phyloP scores from a whole-genome alignment of 2,797 vertebrate species.

The Danio jaintianensis region DNA sequence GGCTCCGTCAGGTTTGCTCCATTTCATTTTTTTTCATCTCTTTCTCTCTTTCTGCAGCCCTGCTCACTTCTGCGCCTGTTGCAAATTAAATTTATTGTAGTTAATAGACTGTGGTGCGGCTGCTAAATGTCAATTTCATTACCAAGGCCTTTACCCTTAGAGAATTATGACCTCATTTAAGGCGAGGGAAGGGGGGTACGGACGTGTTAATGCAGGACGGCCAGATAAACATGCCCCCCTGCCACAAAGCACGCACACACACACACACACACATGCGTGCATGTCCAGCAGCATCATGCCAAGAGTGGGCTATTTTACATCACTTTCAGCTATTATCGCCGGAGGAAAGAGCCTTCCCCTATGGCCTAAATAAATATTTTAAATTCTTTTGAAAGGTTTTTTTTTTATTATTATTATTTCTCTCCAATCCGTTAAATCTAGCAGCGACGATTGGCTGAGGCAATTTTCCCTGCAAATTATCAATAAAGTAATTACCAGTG shows the following conservation, averaged over 20 bases:
- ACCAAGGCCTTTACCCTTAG: conserved; percentile 83
- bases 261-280: conserved; percentile 69
- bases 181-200: conserved; percentile 73
- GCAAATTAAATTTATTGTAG: conserved; percentile 87
- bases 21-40: conserved; percentile 5
- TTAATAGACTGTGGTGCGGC: conserved; percentile 86
- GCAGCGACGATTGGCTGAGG: conserved; percentile 76
- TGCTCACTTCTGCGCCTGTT: conserved; percentile 55
- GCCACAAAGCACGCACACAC: conserved; percentile 63
- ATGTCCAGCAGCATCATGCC: conserved; percentile 76
- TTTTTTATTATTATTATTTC: conserved; percentile 52
- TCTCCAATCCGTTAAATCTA: conserved; percentile 80
- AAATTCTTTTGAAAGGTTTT: conserved; percentile 80
- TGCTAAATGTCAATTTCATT: conserved; percentile 87
- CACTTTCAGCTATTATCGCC: conserved; percentile 83
- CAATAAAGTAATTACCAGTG: conserved; percentile 88
- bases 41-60: conserved; percentile 42
- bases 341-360: conserved; percentile 77
- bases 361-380: conserved; percentile 80
- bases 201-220: conserved; percentile 79
- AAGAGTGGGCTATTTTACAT: conserved; percentile 81
- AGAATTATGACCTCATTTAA: conserved; percentile 80
- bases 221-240: conserved; percentile 64
- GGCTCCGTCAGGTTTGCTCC: conserved; percentile 30
- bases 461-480: conserved; percentile 83